These are phyloP conservation scores for Mystacides longicornis DNA, from an alignment of 2,888 invertebrate species.

Conservation along the genomic window DNA sequence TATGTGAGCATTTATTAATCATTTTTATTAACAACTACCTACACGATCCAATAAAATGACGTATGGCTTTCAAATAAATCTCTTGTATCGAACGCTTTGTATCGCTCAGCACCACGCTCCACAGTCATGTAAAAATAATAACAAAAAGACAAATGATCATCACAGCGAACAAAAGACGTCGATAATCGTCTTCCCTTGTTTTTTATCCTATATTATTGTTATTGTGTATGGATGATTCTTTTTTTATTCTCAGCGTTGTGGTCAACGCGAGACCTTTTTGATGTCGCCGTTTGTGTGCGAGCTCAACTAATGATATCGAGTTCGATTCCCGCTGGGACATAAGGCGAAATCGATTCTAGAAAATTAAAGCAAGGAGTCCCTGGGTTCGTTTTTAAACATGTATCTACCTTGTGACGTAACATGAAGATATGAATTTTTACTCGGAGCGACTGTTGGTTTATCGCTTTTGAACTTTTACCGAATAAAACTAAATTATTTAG, in stretches of 20 bases:
- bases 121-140: no score
- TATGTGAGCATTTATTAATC: no score
- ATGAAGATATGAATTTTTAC: no score
- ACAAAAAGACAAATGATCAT: background rate
- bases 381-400: no score
- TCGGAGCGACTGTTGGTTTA: no score
- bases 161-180: background rate
- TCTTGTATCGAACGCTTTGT: background rate
- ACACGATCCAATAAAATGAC: no score
- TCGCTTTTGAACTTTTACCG: no score
- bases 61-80: no score
- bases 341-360: background rate
- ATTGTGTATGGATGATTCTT: background rate
- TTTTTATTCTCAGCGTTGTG: background rate
- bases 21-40: no score
- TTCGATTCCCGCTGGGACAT: constrained; percentile 18
- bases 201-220: background rate
- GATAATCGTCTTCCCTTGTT: constrained; percentile 1
- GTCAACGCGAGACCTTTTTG: constrained; percentile 12
- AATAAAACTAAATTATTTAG: no score
- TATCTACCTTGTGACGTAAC: no score
- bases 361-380: background rate
- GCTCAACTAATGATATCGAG: constrained; percentile 15
- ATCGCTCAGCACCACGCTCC: background rate
- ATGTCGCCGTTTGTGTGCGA: constrained; percentile 9